Percentiles rank a stretch among this genome's conserved stretches.
Evolutionary conservation across 2,888 invertebrate species (phyloP).

Genomic region (Orthosia gothica): DNA sequence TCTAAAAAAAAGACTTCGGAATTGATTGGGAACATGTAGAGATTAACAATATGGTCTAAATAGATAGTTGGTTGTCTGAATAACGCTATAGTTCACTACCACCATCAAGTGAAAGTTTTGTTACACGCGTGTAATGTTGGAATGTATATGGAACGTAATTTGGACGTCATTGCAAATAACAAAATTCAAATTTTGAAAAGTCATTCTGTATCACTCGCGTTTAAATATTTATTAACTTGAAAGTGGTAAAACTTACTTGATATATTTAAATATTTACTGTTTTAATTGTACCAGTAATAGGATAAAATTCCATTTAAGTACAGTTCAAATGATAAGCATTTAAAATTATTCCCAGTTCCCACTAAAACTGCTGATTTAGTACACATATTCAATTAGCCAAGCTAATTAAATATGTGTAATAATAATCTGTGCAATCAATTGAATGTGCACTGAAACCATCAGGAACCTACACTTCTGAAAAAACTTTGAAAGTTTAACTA

Average conservation of each 20-base stretch:
- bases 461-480: conserved; percentile 4
- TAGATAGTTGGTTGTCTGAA: background rate
- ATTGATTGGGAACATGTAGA: conserved; percentile 16
- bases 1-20: background rate
- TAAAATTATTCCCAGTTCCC: conserved; percentile 27
- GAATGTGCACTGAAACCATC: conserved; percentile 49
- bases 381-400: conserved; percentile 31
- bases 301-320: background rate
- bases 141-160: background rate
- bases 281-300: conserved; percentile 20
- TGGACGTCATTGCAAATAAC: background rate
- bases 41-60: background rate
- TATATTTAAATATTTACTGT: conserved; percentile 36
- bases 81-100: conserved; percentile 28
- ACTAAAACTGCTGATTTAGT: conserved; percentile 9
- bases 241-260: conserved; percentile 29
- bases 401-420: conserved; percentile 30
- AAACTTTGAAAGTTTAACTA: conserved; percentile 8
- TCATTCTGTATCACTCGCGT: background rate
- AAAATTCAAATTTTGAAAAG: conserved; percentile 4
- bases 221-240: conserved; percentile 33
- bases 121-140: background rate
- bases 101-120: conserved; percentile 29
- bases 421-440: conserved; percentile 9
- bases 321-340: conserved; percentile 39